These are phyloP conservation scores for Sialis fuliginosa DNA, from an alignment of 2,888 invertebrate genomes.

Conservation along the genomic window DNA sequence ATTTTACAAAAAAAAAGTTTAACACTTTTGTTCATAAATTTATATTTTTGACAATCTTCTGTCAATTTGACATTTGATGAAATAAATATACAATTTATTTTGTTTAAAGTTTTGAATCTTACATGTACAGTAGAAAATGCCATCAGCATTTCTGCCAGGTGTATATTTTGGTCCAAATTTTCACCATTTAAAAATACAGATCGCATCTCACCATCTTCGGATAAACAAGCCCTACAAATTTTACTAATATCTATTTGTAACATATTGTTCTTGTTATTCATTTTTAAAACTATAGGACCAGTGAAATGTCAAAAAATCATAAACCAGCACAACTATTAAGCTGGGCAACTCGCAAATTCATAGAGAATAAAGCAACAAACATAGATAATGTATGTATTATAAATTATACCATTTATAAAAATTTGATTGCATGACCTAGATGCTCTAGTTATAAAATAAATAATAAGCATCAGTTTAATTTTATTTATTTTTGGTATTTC, in stretches of 20 bases:
- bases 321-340: too few relatives aligned
- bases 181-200: constrained; percentile 26
- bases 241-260: constrained; percentile 23
- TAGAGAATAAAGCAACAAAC: neutral
- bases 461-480: too few relatives aligned
- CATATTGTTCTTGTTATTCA: constrained; percentile 14
- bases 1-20: neutral
- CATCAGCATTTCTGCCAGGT: constrained; percentile 28
- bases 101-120: constrained; percentile 7
- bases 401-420: neutral
- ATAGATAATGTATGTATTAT: neutral
- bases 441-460: too few relatives aligned
- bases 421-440: too few relatives aligned
- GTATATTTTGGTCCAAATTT: constrained; percentile 21
- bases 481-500: too few relatives aligned
- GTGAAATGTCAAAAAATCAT: too few relatives aligned
- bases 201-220: constrained; percentile 27
- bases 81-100: too few relatives aligned
- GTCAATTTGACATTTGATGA: neutral
- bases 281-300: constrained; percentile 6
- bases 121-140: constrained; percentile 26
- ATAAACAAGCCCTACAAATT: constrained; percentile 28
- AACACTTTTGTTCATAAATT: neutral
- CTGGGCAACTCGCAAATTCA: neutral
- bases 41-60: neutral